Base-by-base conservation (phyloP, 2,888 invertebrate species). In the Eutolmus rufibarbis region DNA sequence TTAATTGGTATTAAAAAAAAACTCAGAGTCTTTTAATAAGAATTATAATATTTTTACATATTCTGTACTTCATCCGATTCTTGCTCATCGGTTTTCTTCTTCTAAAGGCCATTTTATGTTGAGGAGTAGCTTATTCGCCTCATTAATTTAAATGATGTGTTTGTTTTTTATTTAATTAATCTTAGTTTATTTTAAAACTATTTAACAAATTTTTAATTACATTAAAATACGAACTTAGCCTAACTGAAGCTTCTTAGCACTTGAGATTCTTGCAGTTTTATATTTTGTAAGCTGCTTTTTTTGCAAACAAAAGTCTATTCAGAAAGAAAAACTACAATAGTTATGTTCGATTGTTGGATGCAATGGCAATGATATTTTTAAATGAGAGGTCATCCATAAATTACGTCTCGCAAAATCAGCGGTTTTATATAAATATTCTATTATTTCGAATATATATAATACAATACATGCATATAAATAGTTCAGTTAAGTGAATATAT, bases 171-270 rank as follows among this genome's bases (percentile, higher is more conserved):
- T n/a, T 57, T 57, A 28, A 19, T 40, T 4, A 78, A 9, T 43
- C 14, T 43, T 78, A 43, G 2, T 14, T 76, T 76, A 76, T 31
- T 79, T 79, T 79, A 79, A 79, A 79, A 79, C 79, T 79, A 79
- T 31, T 79, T 56, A 79, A 79, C 79, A 79, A 79, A 79, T 51
- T 79, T 51, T 19, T 51, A 51, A 46, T 79, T 28, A 79, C 46
- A 28, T 23, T 79, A n/a, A 51, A 43, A 14, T 31, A 79, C 4
- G 34, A 37, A 51, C 2, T 51, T 79, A 23, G 23, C 46, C 51
- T 51, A 66, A 66, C 28, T 66, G 23, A 51, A 79, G 5, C 31
- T 28, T 79, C 79, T 23, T 66, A 66, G 23, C 66, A 66, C 0
- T 66, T n/a, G 19, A 46, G 51, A 12, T 14, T 46, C n/a, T 76